phyloP scores from a whole-genome alignment of 1,140 invertebrate species.

The Ridgeia piscesae region DNA sequence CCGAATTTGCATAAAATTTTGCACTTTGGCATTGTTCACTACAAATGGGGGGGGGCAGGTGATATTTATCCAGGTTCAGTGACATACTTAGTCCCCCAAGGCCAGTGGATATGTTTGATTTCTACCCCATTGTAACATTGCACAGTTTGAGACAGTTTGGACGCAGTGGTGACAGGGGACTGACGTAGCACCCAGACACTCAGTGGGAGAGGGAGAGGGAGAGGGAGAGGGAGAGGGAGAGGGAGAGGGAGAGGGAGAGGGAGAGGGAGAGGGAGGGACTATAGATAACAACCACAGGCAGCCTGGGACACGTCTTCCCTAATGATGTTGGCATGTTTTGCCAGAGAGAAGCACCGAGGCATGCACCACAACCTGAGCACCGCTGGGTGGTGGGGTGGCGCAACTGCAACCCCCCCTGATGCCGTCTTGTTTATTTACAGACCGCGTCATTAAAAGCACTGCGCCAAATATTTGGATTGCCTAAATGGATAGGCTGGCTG shows the following conservation, averaged over 20 bases:
- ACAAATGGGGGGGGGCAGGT: too few species aligned
- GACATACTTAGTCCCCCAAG: too few species aligned
- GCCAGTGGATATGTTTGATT: too few species aligned
- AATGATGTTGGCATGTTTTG: conserved; percentile 5
- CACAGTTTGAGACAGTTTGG: background rate
- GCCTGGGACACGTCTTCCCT: background rate
- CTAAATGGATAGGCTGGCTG: background rate
- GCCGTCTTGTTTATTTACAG: background rate
- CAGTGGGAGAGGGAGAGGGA: too few species aligned
- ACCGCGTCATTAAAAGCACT: background rate
- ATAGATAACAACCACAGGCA: background rate
- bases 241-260: too few species aligned
- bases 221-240: too few species aligned
- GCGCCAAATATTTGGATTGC: background rate
- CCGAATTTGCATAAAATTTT: too few species aligned
- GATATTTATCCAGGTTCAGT: too few species aligned
- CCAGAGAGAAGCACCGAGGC: background rate
- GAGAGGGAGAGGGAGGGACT: too few species aligned
- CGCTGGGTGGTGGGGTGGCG: background rate
- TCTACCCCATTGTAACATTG: too few species aligned
- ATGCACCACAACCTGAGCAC: background rate
- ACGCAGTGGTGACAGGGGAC: background rate
- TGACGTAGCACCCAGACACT: background rate
- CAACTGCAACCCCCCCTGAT: background rate
- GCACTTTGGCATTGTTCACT: too few species aligned